These are phyloP conservation scores for Bugulina stolonifera DNA, from an alignment of 2,888 invertebrate genomes.

Conservation along the genomic window DNA sequence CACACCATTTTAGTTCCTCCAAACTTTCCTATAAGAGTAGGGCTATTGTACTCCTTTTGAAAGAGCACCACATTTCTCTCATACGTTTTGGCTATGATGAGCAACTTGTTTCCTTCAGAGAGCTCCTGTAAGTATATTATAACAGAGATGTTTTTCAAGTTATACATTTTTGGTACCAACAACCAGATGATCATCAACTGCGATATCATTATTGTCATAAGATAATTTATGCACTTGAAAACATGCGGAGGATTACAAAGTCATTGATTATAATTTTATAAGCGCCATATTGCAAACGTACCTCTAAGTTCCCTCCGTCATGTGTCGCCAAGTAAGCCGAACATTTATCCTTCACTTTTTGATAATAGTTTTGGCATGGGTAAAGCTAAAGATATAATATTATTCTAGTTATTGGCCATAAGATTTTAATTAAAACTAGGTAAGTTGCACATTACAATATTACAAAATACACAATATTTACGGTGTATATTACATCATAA, in stretches of 20 bases:
- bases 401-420: too few species aligned
- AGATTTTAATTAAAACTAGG: too few species aligned
- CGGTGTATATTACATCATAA: too few species aligned
- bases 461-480: too few species aligned
- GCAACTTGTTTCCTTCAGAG: neutral
- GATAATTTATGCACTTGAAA: too few species aligned
- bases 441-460: too few species aligned
- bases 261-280: too few species aligned
- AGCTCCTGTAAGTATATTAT: neutral
- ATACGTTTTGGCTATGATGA: neutral
- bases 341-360: slow-evolving; percentile 68
- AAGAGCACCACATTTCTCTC: neutral
- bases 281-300: neutral
- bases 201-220: too few species aligned
- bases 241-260: too few species aligned
- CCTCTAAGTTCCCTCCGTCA: neutral
- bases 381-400: neutral
- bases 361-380: slow-evolving; percentile 66
- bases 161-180: too few species aligned
- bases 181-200: too few species aligned
- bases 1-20: neutral
- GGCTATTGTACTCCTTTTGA: neutral
- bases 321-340: slow-evolving; percentile 63
- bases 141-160: too few species aligned
- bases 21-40: neutral